Evolutionary conservation across 2,113 vertebrate species (phyloP).

Genomic region (Chloroceryle aenea): DNA sequence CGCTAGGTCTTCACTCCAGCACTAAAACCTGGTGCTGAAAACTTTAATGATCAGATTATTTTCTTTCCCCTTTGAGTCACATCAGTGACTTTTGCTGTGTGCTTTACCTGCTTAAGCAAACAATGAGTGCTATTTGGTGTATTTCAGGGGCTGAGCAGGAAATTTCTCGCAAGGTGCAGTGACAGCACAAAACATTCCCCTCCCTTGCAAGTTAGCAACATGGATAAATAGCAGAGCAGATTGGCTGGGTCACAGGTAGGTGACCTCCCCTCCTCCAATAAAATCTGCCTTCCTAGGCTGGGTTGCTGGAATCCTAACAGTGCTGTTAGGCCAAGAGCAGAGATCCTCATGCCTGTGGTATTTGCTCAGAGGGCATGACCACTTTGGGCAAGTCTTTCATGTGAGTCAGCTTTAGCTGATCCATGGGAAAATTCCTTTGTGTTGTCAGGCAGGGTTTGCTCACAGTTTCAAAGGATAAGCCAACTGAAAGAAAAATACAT

Average conservation of each 20-base stretch:
- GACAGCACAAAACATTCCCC: slow-evolving; percentile 53
- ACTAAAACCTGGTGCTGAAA: not conserved
- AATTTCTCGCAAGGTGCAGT: slow-evolving; percentile 45
- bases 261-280: slow-evolving; percentile 62
- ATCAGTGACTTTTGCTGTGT: slow-evolving; percentile 7
- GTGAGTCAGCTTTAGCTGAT: slow-evolving; percentile 83
- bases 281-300: slow-evolving; percentile 47
- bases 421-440: slow-evolving; percentile 86
- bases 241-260: slow-evolving; percentile 66
- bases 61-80: slow-evolving; percentile 14
- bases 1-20: not conserved
- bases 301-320: slow-evolving; percentile 69
- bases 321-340: slow-evolving; percentile 72
- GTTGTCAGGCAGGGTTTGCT: slow-evolving; percentile 82
- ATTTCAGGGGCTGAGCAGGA: slow-evolving; percentile 43
- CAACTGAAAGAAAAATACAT: slow-evolving; percentile 59
- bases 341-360: slow-evolving; percentile 82
- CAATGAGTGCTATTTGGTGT: slow-evolving; percentile 33
- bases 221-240: slow-evolving; percentile 30
- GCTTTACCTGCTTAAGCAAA: slow-evolving; percentile 74
- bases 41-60: slow-evolving; percentile 6
- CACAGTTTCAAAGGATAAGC: slow-evolving; percentile 79
- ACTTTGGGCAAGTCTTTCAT: slow-evolving; percentile 84
- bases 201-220: slow-evolving; percentile 67
- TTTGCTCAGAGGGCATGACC: slow-evolving; percentile 85